These are phyloP conservation scores for Patiria miniata DNA, from an alignment of 35 echinoderm and acorn worm species.

Conservation along the genomic window DNA sequence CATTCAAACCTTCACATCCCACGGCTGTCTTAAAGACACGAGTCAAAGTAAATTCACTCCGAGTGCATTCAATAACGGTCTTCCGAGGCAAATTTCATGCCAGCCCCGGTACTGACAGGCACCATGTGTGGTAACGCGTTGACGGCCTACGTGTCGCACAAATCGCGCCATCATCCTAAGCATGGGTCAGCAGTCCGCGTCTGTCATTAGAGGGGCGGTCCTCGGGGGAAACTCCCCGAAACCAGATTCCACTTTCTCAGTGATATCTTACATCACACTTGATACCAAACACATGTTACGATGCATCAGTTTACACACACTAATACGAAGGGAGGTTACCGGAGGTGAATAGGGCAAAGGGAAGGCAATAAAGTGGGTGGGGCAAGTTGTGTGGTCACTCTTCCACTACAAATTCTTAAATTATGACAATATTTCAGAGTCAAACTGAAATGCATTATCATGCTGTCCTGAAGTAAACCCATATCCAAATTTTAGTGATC, in stretches of 20 bases:
- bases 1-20: too few relatives aligned
- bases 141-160: neutral
- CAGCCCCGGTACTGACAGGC: neutral
- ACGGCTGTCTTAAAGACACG: too few relatives aligned
- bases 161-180: conserved; percentile 10
- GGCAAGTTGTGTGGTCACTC: neutral
- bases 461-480: too few relatives aligned
- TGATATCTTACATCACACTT: conserved; percentile 17
- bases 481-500: too few relatives aligned
- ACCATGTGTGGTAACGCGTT: neutral
- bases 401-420: too few relatives aligned
- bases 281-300: conserved; percentile 25
- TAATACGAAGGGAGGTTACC: conserved; percentile 10
- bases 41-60: too few relatives aligned
- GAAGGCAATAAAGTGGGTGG: neutral
- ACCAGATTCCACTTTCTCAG: neutral
- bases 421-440: too few relatives aligned
- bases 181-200: neutral
- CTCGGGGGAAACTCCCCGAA: neutral
- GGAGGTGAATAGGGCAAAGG: neutral
- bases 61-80: too few relatives aligned
- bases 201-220: conserved; percentile 7
- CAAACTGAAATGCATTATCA: too few relatives aligned
- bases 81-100: neutral
- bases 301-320: conserved; percentile 16